A percentile compares a stretch with the other conserved stretches of the same genome.
These are phyloP conservation scores for Prolemur simus DNA, from an alignment of 2,113 vertebrate genomes.

Conservation along the genomic window DNA sequence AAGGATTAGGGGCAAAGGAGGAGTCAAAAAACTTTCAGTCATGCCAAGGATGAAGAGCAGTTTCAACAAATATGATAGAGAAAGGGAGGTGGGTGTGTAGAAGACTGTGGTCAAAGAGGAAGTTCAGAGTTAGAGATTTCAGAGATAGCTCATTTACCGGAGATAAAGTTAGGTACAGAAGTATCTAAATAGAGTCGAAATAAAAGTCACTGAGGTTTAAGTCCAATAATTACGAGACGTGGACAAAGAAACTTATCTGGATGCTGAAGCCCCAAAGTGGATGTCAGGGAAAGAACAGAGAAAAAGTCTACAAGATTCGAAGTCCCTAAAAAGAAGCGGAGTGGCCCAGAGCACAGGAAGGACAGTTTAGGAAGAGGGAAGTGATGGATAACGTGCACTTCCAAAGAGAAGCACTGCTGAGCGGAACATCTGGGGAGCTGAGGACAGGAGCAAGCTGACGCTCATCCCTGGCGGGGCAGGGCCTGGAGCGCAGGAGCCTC, in stretches of 20 bases:
- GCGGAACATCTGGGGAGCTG: background rate
- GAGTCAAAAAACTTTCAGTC: background rate
- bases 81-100: background rate
- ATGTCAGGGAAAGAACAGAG: background rate
- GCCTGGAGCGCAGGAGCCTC: background rate
- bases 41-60: background rate
- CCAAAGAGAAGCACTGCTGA: background rate
- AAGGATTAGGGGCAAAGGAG: background rate
- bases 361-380: background rate
- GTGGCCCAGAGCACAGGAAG: background rate
- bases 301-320: background rate
- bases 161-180: background rate
- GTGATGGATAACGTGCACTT: background rate
- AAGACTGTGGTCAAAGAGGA: background rate
- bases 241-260: background rate
- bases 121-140: background rate
- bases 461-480: background rate
- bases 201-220: background rate
- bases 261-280: background rate
- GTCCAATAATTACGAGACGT: background rate
- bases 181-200: background rate
- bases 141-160: background rate
- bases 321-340: background rate
- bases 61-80: background rate
- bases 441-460: background rate